phyloP scores from a whole-genome alignment of 2,888 invertebrate species.

The Lithosia quadra region DNA sequence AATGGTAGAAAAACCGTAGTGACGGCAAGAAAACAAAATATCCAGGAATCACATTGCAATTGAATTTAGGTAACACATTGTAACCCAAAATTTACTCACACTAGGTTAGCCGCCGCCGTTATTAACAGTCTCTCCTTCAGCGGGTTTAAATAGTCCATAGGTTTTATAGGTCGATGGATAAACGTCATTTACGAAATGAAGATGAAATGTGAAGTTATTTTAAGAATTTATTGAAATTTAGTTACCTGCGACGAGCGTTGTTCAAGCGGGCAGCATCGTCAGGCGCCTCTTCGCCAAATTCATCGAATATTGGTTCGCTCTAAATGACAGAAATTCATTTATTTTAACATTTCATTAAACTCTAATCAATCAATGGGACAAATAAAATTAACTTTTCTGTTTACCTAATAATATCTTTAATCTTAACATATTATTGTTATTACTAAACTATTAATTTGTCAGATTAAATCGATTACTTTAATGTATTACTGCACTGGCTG shows the following conservation, averaged over 20 bases:
- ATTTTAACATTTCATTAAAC: not conserved
- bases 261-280: constrained; percentile 43
- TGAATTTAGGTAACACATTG: no score
- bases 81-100: no score
- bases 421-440: not conserved
- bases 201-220: not conserved
- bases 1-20: no score
- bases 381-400: not conserved
- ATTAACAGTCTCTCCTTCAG: no score
- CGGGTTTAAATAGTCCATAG: no score
- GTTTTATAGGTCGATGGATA: no score
- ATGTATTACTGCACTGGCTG: no score
- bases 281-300: constrained; percentile 49
- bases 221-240: constrained; percentile 7
- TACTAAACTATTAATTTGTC: not conserved
- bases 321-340: constrained; percentile 26
- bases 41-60: no score
- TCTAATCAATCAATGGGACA: not conserved
- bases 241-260: constrained; percentile 57
- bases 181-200: not conserved
- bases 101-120: no score
- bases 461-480: not conserved
- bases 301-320: constrained; percentile 55
- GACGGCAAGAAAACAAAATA: no score
- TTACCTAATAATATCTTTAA: not conserved